Evolutionary conservation across 92 coral and sea anemone species (phyloP).

Genomic region (Micromussa lordhowensis): DNA sequence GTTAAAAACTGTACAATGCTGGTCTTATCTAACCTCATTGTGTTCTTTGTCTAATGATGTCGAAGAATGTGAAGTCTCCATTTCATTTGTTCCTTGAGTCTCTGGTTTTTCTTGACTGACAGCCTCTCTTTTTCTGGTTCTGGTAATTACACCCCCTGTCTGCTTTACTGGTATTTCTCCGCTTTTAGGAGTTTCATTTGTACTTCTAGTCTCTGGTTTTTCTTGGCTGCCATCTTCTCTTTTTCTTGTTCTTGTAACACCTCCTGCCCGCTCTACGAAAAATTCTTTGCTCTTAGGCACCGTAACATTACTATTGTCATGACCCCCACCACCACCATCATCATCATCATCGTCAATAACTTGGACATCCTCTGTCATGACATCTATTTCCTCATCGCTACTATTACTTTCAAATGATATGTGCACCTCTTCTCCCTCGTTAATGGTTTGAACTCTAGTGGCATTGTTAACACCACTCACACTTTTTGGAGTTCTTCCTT

Average conservation of each 20-base stretch:
- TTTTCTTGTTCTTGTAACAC: not conserved
- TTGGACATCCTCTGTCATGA: conserved; percentile 1
- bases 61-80: not conserved
- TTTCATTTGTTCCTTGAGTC: not conserved
- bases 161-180: not conserved
- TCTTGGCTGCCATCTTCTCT: not conserved
- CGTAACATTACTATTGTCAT: not conserved
- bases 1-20: too few relatives aligned
- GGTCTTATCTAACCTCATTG: not conserved
- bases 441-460: not conserved
- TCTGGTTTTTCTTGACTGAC: conserved; percentile 1
- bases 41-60: not conserved
- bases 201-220: not conserved
- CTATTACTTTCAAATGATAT: conserved; percentile 23
- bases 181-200: not conserved
- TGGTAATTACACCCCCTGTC: not conserved
- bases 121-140: not conserved
- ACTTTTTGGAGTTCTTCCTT: not conserved
- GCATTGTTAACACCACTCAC: not conserved
- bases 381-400: conserved; percentile 36
- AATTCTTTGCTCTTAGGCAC: not conserved
- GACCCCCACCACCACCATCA: too few relatives aligned
- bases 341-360: not conserved
- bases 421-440: not conserved
- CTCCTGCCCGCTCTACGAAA: not conserved